Evolutionary conservation across 2,888 invertebrate genomes (phyloP).

Genomic region (Nysson spinosus): DNA sequence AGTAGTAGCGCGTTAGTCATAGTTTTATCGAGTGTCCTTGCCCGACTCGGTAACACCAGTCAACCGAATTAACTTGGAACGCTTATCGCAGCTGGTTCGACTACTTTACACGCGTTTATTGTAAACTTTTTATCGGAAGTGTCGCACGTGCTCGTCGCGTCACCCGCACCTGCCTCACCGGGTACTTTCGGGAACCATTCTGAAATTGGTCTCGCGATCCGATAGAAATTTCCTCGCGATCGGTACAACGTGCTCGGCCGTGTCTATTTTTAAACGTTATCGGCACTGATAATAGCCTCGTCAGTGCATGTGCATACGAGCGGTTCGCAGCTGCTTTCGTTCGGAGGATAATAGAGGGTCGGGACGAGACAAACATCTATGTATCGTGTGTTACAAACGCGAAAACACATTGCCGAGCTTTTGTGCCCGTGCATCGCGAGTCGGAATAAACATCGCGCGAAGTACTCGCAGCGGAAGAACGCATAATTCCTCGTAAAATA

Average conservation of each 20-base stretch:
- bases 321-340: constrained; percentile 36
- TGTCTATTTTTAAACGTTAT: constrained; percentile 39
- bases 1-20: not conserved
- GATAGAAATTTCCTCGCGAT: constrained; percentile 8
- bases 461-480: too few species aligned
- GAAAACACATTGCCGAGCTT: not conserved
- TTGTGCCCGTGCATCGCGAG: not conserved
- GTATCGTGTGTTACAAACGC: constrained; percentile 10
- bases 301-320: constrained; percentile 5
- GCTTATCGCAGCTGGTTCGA: not conserved
- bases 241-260: not conserved
- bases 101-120: not conserved
- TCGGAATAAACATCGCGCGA: not conserved
- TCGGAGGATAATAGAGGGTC: constrained; percentile 24
- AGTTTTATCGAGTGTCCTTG: constrained; percentile 3
- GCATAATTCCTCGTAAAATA: too few species aligned
- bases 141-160: constrained; percentile 14
- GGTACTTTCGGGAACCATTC: constrained; percentile 8
- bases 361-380: constrained; percentile 20
- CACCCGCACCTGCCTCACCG: constrained; percentile 21
- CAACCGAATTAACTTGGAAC: not conserved
- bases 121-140: constrained; percentile 1
- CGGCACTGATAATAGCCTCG: constrained; percentile 32
- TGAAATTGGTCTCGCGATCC: constrained; percentile 35
- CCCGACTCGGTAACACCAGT: not conserved